Conservation (phyloP, 2,888 invertebrate genomes). For the Celastrina argiolus region DNA sequence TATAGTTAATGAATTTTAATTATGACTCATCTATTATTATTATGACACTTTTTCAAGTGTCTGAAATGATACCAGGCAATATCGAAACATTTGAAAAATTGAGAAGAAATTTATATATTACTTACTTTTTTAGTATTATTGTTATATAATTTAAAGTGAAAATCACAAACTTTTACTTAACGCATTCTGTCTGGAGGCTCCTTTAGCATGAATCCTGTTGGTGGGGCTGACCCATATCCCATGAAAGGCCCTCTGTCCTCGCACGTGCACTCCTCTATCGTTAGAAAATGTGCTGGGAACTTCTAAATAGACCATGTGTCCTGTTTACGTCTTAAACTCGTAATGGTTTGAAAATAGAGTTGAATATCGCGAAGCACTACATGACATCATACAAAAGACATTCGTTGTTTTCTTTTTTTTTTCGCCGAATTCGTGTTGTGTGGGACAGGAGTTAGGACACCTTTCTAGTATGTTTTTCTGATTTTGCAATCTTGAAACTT, state of each 20-base stretch:
- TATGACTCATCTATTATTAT: no score
- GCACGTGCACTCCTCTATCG: constrained; percentile 36
- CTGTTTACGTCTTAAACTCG: not conserved
- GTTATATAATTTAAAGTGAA: no score
- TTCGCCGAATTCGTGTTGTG: constrained; percentile 9
- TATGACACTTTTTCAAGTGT: no score
- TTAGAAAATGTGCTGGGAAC: constrained; percentile 23
- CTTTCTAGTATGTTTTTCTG: constrained; percentile 14
- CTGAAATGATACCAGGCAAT: no score
- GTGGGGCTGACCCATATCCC: constrained; percentile 67
- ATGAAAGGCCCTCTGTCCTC: constrained; percentile 58
- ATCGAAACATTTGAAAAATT: no score
- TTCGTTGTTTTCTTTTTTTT: constrained; percentile 4
- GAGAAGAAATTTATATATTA: no score
- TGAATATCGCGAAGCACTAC: not conserved
- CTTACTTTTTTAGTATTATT: no score
- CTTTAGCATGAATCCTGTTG: constrained; percentile 26
- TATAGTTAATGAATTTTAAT: no score
- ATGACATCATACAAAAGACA: constrained; percentile 16
- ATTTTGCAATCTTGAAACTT: not conserved
- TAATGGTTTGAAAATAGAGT: not conserved
- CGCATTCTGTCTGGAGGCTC: not conserved
- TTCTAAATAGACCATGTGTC: constrained; percentile 22
- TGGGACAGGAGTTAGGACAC: not conserved
- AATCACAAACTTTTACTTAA: no score